phyloP scores from a whole-genome alignment of 2,113 vertebrate genomes.

The Erpornis zantholeuca region DNA sequence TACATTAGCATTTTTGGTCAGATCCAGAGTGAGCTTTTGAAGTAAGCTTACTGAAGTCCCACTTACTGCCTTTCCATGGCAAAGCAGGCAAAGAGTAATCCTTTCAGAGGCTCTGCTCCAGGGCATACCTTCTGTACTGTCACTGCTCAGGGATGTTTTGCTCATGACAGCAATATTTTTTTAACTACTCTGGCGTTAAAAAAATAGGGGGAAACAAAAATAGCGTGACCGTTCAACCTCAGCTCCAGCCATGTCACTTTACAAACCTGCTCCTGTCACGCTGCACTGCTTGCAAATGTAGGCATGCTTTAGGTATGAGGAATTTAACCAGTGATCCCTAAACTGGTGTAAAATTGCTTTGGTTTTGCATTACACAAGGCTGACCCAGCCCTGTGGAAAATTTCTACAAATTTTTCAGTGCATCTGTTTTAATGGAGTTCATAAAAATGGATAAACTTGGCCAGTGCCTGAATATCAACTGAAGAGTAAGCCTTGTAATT shows the following conservation, averaged over 20 bases:
- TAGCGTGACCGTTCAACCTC: accelerated
- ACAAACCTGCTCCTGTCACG: background rate
- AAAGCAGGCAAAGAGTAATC: background rate
- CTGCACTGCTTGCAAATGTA: background rate
- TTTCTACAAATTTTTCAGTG: background rate
- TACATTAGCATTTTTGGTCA: background rate
- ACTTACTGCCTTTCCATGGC: background rate
- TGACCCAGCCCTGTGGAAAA: background rate
- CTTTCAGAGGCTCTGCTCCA: background rate
- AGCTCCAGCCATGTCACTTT: background rate
- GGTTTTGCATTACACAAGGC: background rate
- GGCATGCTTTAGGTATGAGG: background rate
- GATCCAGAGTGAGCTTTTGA: background rate
- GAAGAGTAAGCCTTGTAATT: background rate
- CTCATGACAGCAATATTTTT: background rate
- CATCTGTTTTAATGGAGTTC: background rate
- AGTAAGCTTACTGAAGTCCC: background rate
- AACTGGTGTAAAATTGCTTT: background rate
- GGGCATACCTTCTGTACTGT: background rate
- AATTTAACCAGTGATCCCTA: background rate
- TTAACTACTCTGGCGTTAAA: background rate
- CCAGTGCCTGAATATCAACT: background rate
- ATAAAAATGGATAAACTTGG: background rate
- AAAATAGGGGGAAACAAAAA: background rate
- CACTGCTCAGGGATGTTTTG: background rate